These are phyloP conservation scores for Leucophenga maculata DNA, from an alignment of 2,888 invertebrate genomes.

Conservation along the genomic window DNA sequence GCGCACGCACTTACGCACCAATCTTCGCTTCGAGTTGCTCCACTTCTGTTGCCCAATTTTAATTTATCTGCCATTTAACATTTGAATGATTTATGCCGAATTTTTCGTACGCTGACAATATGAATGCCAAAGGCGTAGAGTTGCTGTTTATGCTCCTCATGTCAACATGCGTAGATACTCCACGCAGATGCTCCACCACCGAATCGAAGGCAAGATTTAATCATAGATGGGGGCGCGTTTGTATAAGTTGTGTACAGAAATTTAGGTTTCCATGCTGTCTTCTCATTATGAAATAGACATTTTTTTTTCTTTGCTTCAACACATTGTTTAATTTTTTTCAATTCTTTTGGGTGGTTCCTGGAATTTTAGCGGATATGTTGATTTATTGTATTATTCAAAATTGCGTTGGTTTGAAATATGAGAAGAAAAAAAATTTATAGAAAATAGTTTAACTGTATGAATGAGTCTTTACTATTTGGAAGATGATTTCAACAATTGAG, in stretches of 20 bases:
- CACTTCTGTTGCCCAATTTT: background rate
- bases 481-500: no score
- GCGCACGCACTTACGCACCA: background rate
- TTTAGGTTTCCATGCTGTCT: slow-evolving; percentile 30
- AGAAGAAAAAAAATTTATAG: background rate
- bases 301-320: slow-evolving; percentile 1
- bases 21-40: slow-evolving; percentile 12
- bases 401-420: background rate
- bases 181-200: slow-evolving; percentile 34
- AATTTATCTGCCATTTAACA: slow-evolving; percentile 44
- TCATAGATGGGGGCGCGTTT: slow-evolving; percentile 28
- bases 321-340: slow-evolving; percentile 18
- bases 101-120: slow-evolving; percentile 40
- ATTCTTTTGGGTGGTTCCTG: slow-evolving; percentile 55
- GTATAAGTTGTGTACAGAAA: background rate
- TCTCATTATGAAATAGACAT: slow-evolving; percentile 44
- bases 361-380: slow-evolving; percentile 62
- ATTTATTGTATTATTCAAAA: slow-evolving; percentile 49
- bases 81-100: slow-evolving; percentile 59
- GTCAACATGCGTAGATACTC: slow-evolving; percentile 26
- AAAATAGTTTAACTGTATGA: slow-evolving; percentile 42
- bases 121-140: slow-evolving; percentile 58
- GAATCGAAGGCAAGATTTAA: slow-evolving; percentile 18
- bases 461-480: no score
- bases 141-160: background rate